These are phyloP conservation scores for Zaprionus lachaisei DNA, from an alignment of 1,140 invertebrate species.

Conservation along the genomic window DNA sequence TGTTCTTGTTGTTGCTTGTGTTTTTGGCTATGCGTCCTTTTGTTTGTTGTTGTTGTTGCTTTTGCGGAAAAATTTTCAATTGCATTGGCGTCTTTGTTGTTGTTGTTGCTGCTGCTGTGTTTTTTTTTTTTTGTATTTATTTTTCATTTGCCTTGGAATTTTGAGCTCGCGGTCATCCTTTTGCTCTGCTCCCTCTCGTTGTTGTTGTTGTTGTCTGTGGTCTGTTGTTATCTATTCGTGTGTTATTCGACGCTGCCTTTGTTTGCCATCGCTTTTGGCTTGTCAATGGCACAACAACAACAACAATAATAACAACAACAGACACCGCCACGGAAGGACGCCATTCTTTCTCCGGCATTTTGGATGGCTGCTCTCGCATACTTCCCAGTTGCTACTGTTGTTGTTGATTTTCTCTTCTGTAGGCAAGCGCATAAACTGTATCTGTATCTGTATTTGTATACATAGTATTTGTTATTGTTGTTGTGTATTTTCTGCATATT, in stretches of 20 bases:
- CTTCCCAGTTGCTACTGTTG: slow-evolving; percentile 15
- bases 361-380: slow-evolving; percentile 33
- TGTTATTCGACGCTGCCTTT: slow-evolving; percentile 40
- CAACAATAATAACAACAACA: slow-evolving; percentile 13
- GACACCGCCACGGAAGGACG: slow-evolving; percentile 31
- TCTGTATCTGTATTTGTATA: slow-evolving; percentile 14
- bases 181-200: slow-evolving; percentile 11
- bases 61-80: slow-evolving; percentile 49
- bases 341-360: slow-evolving; percentile 48
- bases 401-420: slow-evolving; percentile 11
- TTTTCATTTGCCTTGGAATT: slow-evolving; percentile 76
- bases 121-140: slow-evolving; percentile 67
- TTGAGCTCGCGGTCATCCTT: slow-evolving; percentile 63
- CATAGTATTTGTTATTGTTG: slow-evolving; percentile 14
- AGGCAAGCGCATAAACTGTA: slow-evolving; percentile 39
- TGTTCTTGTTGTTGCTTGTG: slow-evolving; percentile 15
- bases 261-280: slow-evolving; percentile 54
- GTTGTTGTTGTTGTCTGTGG: slow-evolving; percentile 23
- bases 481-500: slow-evolving; percentile 32
- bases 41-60: slow-evolving; percentile 20
- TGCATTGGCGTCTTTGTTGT: slow-evolving; percentile 36
- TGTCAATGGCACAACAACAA: slow-evolving; percentile 42
- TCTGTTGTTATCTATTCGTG: slow-evolving; percentile 41
- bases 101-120: slow-evolving; percentile 17
- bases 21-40: slow-evolving; percentile 12